These are phyloP conservation scores for Lissocephala sabroskyi DNA, from an alignment of 2,888 invertebrate genomes.

Conservation along the genomic window DNA sequence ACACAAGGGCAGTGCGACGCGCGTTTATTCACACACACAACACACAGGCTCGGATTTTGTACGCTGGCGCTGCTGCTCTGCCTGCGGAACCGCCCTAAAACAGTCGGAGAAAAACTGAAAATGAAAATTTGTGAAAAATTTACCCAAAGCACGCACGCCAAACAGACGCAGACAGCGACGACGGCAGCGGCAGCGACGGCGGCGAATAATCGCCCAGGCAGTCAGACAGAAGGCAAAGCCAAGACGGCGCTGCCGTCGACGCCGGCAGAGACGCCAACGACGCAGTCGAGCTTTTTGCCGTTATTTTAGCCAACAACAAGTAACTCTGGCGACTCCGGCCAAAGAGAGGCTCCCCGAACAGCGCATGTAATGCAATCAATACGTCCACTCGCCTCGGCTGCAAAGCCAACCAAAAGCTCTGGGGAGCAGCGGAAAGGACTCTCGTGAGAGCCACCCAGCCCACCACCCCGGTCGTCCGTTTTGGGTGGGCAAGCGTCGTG, in stretches of 20 bases:
- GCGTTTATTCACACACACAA: neutral
- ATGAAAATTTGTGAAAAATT: conserved; percentile 71
- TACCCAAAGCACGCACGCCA: conserved; percentile 62
- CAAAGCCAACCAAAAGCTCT: neutral
- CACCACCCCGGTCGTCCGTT: conserved; percentile 22
- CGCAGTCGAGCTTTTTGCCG: conserved; percentile 15
- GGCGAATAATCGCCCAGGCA: conserved; percentile 29
- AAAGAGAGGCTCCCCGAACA: neutral
- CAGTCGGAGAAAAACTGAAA: conserved; percentile 73
- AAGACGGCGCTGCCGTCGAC: conserved; percentile 10
- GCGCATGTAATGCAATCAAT: conserved; percentile 28
- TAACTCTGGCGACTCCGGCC: too few relatives aligned
- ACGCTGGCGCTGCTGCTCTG: conserved; percentile 50
- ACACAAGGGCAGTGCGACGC: too few relatives aligned
- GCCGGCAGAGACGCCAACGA: neutral
- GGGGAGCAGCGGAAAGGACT: neutral
- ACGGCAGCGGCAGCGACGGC: conserved; percentile 46
- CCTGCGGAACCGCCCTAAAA: conserved; percentile 74
- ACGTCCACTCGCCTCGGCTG: conserved; percentile 19
- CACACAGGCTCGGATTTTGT: neutral
- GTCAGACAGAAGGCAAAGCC: conserved; percentile 18
- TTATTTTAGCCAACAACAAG: conserved; percentile 48
- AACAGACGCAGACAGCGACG: conserved; percentile 35
- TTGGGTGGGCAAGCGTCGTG: neutral
- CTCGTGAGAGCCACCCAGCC: conserved; percentile 20